Percentiles rank a stretch among this genome's conserved stretches.
phyloP scores from a whole-genome alignment of 2,888 invertebrate species.

The Sphaeridia pumilis region DNA sequence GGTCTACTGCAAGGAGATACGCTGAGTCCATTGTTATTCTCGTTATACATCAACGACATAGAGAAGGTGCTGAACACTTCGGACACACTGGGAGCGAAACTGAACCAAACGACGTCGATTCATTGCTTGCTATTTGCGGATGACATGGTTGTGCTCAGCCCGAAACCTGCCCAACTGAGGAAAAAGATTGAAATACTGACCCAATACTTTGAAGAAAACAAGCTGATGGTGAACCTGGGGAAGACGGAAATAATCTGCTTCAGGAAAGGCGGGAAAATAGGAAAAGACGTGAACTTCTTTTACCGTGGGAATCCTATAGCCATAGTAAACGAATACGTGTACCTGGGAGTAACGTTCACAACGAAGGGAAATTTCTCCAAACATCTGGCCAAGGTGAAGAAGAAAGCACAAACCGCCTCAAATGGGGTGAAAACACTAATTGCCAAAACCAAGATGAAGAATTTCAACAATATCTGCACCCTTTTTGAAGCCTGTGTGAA shows the following conservation, averaged over 20 bases:
- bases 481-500: not conserved
- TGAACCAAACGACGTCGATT: not conserved
- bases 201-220: not conserved
- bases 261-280: constrained; percentile 13
- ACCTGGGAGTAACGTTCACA: not conserved
- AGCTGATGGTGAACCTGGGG: not conserved
- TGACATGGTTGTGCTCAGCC: constrained; percentile 15
- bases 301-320: constrained; percentile 11
- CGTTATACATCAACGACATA: constrained; percentile 11
- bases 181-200: constrained; percentile 12
- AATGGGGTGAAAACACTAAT: not conserved
- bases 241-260: constrained; percentile 23
- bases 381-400: not conserved
- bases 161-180: constrained; percentile 7
- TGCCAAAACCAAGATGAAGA: too few species aligned
- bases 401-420: not conserved
- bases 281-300: not conserved
- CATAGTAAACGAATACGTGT: not conserved
- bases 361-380: not conserved
- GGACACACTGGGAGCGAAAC: not conserved
- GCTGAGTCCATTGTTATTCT: constrained; percentile 17
- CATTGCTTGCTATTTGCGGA: constrained; percentile 18
- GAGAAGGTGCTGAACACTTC: not conserved
- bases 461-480: not conserved
- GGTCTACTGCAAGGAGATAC: constrained; percentile 19